Evolutionary conservation across 2,888 invertebrate genomes (phyloP), one percentile per base, ranked within the genome.

Genomic region (Oxyteleia sp.): DNA sequence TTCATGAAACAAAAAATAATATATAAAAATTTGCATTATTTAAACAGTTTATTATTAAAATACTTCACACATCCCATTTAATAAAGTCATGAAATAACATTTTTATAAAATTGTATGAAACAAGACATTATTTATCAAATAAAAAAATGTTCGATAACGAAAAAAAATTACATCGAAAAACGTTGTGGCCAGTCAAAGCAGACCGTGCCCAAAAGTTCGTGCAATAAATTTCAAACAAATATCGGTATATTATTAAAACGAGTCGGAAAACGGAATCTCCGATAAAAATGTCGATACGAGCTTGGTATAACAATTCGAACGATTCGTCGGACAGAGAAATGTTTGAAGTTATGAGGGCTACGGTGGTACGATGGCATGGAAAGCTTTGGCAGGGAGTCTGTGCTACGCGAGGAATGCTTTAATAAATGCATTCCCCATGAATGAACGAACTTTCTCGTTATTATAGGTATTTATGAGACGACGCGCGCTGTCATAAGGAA

Each of bases 361-460:
- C 66, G 74, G 64, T 68, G 51, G 64, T 55, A 53, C 64, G 72
- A 69, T 71, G 74, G 80, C 68, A 78, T 32, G 81, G 69, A 79
- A 78, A 74, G 71, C 82, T 84, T 79, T 55, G 72, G 59, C 69
- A 69, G 87, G 86, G 85, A 87, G 86, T 78, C 85, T 83, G 72
- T 74, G 80, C 66, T 86, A 87, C 88, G 87, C 87, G 79, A 57
- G 88, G 87, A 87, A 87, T 87, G 88, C 85, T 88, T 87, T 87
- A 88, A 87, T 88, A 88, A 88, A 87, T 88, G 86, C 87, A 88
- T 88, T 88, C 88, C 88, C 86, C 85, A 84, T 85, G 86, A 86
- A 87, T 85, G 87, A 86, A 87, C 83, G 82, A 85, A 87, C 86
- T 89, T 88, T 89, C 88, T 89, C 90, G 89, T 84, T 87, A 86